A percentile compares a stretch with the other conserved stretches of the same genome.
Evolutionary conservation across 2,797 vertebrate genomes (phyloP).

Genomic region (Spatula clypeata): DNA sequence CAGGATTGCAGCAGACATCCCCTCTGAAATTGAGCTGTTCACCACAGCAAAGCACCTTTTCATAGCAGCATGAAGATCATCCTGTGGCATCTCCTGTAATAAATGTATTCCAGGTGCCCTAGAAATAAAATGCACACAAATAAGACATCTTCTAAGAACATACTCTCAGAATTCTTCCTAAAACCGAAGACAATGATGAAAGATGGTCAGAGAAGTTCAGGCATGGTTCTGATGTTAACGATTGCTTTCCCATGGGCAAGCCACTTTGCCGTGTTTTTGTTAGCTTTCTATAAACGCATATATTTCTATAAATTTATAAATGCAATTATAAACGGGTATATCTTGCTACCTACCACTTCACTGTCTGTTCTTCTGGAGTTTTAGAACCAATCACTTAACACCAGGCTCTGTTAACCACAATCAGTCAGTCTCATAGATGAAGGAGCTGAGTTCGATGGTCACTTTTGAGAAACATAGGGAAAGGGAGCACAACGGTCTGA

Average conservation of each 20-base stretch:
- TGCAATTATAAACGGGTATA: not conserved
- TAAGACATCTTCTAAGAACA: rapidly evolving
- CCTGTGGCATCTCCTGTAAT: constrained; percentile 88
- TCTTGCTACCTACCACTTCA: not conserved
- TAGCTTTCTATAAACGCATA: not conserved
- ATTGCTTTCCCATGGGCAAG: not conserved
- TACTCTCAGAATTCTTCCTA: not conserved
- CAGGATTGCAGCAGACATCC: constrained; percentile 96
- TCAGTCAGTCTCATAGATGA: not conserved
- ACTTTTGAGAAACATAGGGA: not conserved
- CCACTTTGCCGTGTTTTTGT: not conserved
- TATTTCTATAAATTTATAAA: not conserved
- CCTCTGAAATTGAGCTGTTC: constrained; percentile 95
- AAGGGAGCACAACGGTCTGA: rapidly evolving
- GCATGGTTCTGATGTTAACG: not conserved
- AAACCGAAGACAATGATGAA: not conserved
- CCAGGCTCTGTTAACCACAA: not conserved
- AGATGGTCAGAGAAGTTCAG: not conserved
- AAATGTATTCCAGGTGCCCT: constrained; percentile 91
- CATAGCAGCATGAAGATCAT: constrained; percentile 91
- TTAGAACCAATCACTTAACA: not conserved
- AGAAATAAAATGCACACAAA: not conserved
- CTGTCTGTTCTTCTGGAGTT: not conserved
- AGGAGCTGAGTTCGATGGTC: not conserved
- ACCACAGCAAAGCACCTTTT: constrained; percentile 89